These are phyloP conservation scores for Pseudoatta argentina DNA, from an alignment of 1,140 invertebrate species.

Conservation along the genomic window DNA sequence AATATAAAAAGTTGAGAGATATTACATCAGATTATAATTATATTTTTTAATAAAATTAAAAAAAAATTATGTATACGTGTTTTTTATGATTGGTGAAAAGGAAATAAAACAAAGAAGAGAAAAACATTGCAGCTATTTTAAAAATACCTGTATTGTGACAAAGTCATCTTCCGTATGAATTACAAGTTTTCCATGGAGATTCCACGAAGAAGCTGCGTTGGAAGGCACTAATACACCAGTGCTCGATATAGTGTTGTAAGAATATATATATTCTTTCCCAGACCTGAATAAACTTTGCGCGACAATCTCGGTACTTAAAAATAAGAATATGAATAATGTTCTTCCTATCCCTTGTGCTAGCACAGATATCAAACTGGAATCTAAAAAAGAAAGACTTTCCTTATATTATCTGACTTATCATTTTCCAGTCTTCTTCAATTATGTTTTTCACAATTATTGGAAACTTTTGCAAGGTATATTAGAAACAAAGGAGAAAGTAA, in stretches of 20 bases:
- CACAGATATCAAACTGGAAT: constrained; percentile 44
- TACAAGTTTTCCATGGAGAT: constrained; percentile 79
- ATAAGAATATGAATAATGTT: constrained; percentile 68
- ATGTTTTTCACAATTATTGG: neutral
- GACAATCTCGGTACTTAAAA: constrained; percentile 47
- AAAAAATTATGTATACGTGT: constrained; percentile 47
- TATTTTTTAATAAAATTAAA: constrained; percentile 69
- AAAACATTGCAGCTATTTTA: constrained; percentile 36
- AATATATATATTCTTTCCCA: constrained; percentile 82
- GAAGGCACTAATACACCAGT: constrained; percentile 82
- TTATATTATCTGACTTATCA: constrained; percentile 4
- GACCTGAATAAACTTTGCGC: constrained; percentile 79
- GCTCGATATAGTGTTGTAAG: constrained; percentile 81
- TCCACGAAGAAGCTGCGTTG: constrained; percentile 82
- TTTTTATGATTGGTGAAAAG: constrained; percentile 1
- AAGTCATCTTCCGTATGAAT: constrained; percentile 77
- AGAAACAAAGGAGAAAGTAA: neutral
- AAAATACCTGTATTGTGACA: constrained; percentile 79
- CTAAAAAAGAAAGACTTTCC: constrained; percentile 58
- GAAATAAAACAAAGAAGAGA: neutral
- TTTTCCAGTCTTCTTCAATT: constrained; percentile 1
- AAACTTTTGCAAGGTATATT: constrained; percentile 18
- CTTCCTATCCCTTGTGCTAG: constrained; percentile 36
- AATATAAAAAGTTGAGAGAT: neutral
- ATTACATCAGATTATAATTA: constrained; percentile 37